phyloP scores from a whole-genome alignment of 1,140 invertebrate genomes.

The Aphelinus certus region DNA sequence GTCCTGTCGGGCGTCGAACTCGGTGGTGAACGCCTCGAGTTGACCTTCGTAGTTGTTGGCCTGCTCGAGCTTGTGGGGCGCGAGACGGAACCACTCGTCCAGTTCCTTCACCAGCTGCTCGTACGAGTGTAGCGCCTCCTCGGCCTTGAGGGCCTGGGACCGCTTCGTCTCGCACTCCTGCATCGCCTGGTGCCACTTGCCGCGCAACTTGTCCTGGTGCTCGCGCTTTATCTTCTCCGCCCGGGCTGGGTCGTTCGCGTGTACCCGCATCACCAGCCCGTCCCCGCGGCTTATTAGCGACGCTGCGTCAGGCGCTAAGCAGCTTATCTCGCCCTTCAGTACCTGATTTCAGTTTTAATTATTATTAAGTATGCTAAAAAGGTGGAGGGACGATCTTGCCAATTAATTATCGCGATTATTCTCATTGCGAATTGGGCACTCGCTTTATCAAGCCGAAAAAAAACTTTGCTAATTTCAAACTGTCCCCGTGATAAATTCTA shows the following conservation, averaged over 20 bases:
- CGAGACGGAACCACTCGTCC: constrained; percentile 67
- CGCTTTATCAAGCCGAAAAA: too few species aligned
- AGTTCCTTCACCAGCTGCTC: constrained; percentile 62
- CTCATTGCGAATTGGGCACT: too few species aligned
- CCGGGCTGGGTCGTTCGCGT: constrained; percentile 66
- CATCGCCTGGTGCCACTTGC: constrained; percentile 76
- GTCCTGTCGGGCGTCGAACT: constrained; percentile 63
- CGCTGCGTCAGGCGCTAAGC: constrained; percentile 80
- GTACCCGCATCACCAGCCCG: constrained; percentile 75
- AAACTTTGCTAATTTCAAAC: too few species aligned
- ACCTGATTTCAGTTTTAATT: constrained; percentile 61
- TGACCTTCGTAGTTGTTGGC: constrained; percentile 69
- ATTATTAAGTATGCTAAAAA: background rate
- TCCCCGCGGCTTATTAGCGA: constrained; percentile 82
- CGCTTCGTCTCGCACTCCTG: constrained; percentile 71
- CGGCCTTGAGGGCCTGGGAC: constrained; percentile 68
- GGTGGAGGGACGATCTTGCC: background rate
- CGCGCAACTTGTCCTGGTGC: constrained; percentile 71
- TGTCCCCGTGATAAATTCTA: too few species aligned
- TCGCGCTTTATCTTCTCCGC: constrained; percentile 69
- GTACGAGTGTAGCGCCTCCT: constrained; percentile 67
- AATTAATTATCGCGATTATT: background rate
- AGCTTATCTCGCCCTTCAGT: constrained; percentile 72
- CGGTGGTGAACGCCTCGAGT: constrained; percentile 61
- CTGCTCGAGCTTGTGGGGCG: constrained; percentile 65